Evolutionary conservation across 1,140 invertebrate species (phyloP), one percentile per base, ranked within the genome.

Genomic region (Atta cephalotes): DNA sequence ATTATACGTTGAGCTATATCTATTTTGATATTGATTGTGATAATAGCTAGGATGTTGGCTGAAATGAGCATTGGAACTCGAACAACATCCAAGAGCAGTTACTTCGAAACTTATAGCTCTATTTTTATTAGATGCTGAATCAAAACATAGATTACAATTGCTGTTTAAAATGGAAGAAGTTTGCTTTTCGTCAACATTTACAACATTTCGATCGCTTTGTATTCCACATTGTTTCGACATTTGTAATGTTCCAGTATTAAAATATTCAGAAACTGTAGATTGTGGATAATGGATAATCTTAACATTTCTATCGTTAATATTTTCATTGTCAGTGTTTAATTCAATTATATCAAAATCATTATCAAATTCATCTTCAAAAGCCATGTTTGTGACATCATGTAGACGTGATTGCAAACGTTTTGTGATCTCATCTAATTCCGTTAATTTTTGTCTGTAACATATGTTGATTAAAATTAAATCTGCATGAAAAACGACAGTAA

Each of bases 341-440:
- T 94, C 92, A n/a, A 91, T 91, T 7, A 89, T 80, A 35, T 96
- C 96, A 87, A 96, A 96, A 80, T 96, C 95, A 79, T 95, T 95
- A 53, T 96, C 95, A 79, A 95, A 94, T 71, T 95, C 94, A 81
- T 95, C 95, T 21, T 96, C 95, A 81, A 96, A 95, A 77, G 96
- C 95, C 2, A 95, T 95, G 14, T 94, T 95, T 5, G 96, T 96
- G 0, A 97, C 96, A 87, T 96, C 95, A 31, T 95, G 95, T 28
- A 97, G 91, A 80, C 96, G 95, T 10, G 95, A 95, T 60, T 95
- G 93, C 39, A 97, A 88, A 72, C 96, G 93, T 92, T 96, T 95
- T 12, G 96, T 96, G 56, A 97, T 97, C 93, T 96, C 96, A 88
- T 97, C 96, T 21, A 97, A 82, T 92, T 97, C 96, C 0, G 95